Evolutionary conservation across 64 coral and sea anemone species (phyloP).

Genomic region (Pachyseris speciosa): DNA sequence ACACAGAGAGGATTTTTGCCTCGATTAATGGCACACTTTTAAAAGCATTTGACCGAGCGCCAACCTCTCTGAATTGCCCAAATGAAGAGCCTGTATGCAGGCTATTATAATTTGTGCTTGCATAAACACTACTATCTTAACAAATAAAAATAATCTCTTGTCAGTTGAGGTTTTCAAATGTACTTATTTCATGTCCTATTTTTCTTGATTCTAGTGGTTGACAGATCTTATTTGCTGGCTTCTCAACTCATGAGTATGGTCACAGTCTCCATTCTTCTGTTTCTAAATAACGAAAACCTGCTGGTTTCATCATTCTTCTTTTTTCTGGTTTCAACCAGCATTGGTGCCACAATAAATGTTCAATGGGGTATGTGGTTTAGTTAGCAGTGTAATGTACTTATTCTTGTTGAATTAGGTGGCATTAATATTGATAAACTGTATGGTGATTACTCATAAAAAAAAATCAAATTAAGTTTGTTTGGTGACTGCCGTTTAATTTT

Average conservation of each 20-base stretch:
- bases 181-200: neutral
- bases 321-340: conserved; percentile 67
- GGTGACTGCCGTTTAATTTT: neutral
- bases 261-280: conserved; percentile 61
- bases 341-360: conserved; percentile 69
- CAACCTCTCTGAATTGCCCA: too few relatives aligned
- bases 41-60: too few relatives aligned
- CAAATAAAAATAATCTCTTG: neutral
- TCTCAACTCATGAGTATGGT: conserved; percentile 80
- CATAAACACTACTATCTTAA: neutral
- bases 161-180: too few relatives aligned
- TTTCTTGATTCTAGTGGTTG: conserved; percentile 5
- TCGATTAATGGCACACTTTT: too few relatives aligned
- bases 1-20: too few relatives aligned
- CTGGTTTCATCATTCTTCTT: conserved; percentile 53
- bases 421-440: too few relatives aligned
- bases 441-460: too few relatives aligned
- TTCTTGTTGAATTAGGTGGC: too few relatives aligned
- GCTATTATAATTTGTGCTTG: too few relatives aligned
- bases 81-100: too few relatives aligned
- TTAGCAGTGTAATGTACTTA: neutral
- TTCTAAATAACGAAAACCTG: conserved; percentile 62
- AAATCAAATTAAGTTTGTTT: neutral
- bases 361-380: conserved; percentile 42
- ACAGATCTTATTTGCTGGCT: conserved; percentile 54